phyloP scores from a whole-genome alignment of 2,888 invertebrate genomes.

The Euclidia mi region DNA sequence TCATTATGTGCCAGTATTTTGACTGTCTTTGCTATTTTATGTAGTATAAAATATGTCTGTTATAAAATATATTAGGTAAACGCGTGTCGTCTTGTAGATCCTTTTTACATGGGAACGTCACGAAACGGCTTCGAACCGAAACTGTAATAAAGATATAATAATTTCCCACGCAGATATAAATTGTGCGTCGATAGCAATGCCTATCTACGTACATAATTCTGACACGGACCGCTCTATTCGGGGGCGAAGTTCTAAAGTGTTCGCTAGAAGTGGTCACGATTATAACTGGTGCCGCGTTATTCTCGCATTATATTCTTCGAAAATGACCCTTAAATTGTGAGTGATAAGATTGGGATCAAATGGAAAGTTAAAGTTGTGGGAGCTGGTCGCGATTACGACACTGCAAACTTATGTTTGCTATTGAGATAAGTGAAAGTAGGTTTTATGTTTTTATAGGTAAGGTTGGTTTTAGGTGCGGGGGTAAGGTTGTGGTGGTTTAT shows the following conservation, averaged over 20 bases:
- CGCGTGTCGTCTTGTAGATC: conserved; percentile 17
- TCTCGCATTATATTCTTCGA: conserved; percentile 33
- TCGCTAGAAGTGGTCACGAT: conserved; percentile 87
- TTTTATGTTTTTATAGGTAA: conserved; percentile 38
- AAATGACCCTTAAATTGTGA: conserved; percentile 60
- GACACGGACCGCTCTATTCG: conserved; percentile 88
- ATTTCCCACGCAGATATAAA: conserved; percentile 81
- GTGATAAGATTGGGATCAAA: conserved; percentile 61
- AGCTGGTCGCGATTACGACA: conserved; percentile 73
- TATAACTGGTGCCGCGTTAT: conserved; percentile 68
- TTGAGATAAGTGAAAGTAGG: conserved; percentile 19
- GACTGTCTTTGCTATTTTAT: too few species aligned
- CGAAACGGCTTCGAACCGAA: conserved; percentile 59
- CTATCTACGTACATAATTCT: conserved; percentile 74
- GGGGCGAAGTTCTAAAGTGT: conserved; percentile 86
- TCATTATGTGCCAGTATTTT: too few species aligned
- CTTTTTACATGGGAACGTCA: conserved; percentile 46
- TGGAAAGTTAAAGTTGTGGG: conserved; percentile 64
- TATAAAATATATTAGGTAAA: conserved; percentile 15
- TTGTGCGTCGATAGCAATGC: conserved; percentile 78
- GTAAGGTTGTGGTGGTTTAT: conserved; percentile 75
- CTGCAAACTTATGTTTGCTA: conserved; percentile 57
- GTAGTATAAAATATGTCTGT: neutral
- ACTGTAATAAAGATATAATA: conserved; percentile 85
- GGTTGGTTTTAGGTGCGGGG: conserved; percentile 42